Base-by-base conservation (phyloP, 2,113 vertebrate genomes). In the Percina caprodes region DNA sequence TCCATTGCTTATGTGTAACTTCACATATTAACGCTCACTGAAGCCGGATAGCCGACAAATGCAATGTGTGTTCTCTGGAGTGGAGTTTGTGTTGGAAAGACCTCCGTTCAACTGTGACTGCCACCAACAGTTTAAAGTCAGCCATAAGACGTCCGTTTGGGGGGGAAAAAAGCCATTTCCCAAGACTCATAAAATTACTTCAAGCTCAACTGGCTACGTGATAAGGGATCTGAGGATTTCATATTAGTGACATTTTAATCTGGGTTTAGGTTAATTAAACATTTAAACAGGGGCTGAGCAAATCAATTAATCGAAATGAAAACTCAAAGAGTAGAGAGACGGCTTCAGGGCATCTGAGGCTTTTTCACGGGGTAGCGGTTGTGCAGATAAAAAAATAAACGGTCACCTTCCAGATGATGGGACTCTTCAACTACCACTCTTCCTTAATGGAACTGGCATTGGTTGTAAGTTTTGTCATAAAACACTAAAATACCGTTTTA, bases 191-290 rank as follows among this genome's bases (percentile, higher is more conserved):
- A 71, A 59, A 83, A 87, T 74, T 45, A 80, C 77, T 80, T 86
- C 77, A 68, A 73, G 83, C 86, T 87, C 85, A 42, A 49, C 65
- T 58, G 70, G 48, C 73, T 9, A n/a, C n/a, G 51, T 5, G 78
- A 87, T 85, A 74, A 85, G 80, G 35, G 24, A 87, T 89, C 60
- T 35, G 67, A 79, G 19, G 74, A 74, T 71, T 86, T 87, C 73
- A 72, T 54, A 71, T 72, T 62, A 52, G 77, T 77, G 82, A 77
- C 86, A 79, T 93, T 91, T 92, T 79, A 85, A 88, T 86, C 79
- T 48, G 68, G 76, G 65, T 39, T n/a, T 58, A 18, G 71, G 86
- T 86, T 88, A 86, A 92, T 91, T 84, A 88, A 86, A 86, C 81
- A 74, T 85, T 86, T 75, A 69, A 84, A 58, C 78, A 69, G 4